Conservation (phyloP, 2,888 invertebrate species). For the Reticulitermes lucifugus region DNA sequence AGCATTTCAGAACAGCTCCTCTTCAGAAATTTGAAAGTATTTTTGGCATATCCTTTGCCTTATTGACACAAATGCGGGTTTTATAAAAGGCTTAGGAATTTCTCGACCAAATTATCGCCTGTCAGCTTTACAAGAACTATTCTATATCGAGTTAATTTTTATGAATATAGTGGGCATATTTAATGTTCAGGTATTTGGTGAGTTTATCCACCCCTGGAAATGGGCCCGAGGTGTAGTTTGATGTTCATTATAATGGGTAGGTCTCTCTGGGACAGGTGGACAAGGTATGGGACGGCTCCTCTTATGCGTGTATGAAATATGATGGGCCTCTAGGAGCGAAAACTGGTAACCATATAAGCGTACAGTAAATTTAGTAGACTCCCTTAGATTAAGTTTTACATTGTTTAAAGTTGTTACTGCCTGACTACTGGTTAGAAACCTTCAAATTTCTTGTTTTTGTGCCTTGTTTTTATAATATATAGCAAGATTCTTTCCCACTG, state of each 20-base stretch:
- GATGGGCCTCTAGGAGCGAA: constrained; percentile 16
- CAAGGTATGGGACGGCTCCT: constrained; percentile 49
- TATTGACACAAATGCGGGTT: no score
- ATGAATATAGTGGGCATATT: no score
- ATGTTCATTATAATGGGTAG: constrained; percentile 45
- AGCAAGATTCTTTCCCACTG: not conserved
- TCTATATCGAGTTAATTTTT: no score
- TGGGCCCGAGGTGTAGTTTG: constrained; percentile 1
- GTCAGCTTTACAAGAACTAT: no score
- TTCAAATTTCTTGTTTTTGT: constrained; percentile 34
- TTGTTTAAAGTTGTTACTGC: constrained; percentile 47
- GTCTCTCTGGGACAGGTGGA: constrained; percentile 45
- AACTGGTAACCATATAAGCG: constrained; percentile 25
- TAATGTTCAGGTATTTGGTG: not conserved
- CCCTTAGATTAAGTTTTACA: constrained; percentile 47
- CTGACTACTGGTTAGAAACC: constrained; percentile 41
- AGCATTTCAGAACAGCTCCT: no score
- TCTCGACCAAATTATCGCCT: no score
- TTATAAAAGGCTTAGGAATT: no score
- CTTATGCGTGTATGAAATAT: constrained; percentile 48
- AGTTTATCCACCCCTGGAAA: constrained; percentile 15
- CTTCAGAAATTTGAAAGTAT: no score
- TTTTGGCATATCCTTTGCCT: no score
- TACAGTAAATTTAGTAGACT: constrained; percentile 45
- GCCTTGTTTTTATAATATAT: not conserved